These are phyloP conservation scores for Cephus spinipes DNA, from an alignment of 2,888 invertebrate genomes.

Conservation along the genomic window DNA sequence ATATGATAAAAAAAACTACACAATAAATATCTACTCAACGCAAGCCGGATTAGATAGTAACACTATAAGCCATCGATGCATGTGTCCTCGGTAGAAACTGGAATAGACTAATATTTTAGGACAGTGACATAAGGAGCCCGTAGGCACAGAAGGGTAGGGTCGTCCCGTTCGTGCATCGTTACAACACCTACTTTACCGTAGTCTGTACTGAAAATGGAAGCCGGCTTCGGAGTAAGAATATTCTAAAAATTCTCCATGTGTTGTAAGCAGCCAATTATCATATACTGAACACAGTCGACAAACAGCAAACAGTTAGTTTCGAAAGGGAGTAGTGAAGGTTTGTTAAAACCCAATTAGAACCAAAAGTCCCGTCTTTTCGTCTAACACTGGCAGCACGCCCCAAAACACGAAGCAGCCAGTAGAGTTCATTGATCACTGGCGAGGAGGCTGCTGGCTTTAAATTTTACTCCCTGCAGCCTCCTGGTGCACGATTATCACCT, in stretches of 20 bases:
- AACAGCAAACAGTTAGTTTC: neutral
- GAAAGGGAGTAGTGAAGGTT: neutral
- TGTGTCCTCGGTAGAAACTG: neutral
- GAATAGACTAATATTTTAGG: neutral
- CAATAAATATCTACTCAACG: too few species aligned
- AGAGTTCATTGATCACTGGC: constrained; percentile 59
- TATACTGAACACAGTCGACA: neutral
- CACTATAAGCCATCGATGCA: neutral
- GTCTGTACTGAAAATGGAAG: neutral
- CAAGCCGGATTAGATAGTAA: too few species aligned
- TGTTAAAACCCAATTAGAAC: too few species aligned
- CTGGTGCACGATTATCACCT: neutral
- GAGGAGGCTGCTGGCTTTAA: neutral
- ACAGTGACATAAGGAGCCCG: constrained; percentile 3
- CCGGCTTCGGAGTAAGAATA: too few species aligned
- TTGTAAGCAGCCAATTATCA: too few species aligned
- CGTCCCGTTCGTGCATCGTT: neutral
- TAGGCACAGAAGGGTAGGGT: constrained; percentile 3
- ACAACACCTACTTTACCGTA: neutral
- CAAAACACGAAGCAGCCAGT: constrained; percentile 45
- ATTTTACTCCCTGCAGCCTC: neutral
- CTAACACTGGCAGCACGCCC: constrained; percentile 48
- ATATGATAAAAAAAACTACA: too few species aligned
- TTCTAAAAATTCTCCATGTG: too few species aligned
- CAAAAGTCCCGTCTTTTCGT: constrained; percentile 3